Base-by-base conservation (phyloP, 2,888 invertebrate genomes). In the Stenodera caucasica region DNA sequence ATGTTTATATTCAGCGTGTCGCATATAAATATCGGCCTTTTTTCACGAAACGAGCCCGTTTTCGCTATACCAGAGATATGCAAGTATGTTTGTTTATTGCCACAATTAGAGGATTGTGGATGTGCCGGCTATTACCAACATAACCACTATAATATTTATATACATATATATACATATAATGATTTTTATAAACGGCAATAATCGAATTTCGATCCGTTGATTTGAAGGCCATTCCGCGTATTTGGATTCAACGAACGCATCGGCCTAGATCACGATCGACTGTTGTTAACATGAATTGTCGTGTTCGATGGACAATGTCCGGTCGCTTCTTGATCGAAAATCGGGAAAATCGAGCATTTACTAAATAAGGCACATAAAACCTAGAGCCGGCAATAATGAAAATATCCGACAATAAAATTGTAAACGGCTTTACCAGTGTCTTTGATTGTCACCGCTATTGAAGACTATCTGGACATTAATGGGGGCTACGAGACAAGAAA, bases 1-100 rank as follows among this genome's bases (percentile, higher is more conserved):
- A 79, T 80, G 80, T 80, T 76, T 80, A 80, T 80, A 80, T 80
- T 78, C 80, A 77, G 76, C 71, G 76, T 77, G 77, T 77, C 78
- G 76, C 77, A 71, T 76, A 79, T 79, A 79, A 79, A 80, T 79
- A 78, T 74, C 73, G 62, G 62, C 70, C 70, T 73, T 75, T 75
- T 74, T 72, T 67, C 55, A 60, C 63, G 58, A 58, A 61, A 60
- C 66, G 53, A 62, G 66, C 62, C 67, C 68, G 69, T 67, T 70
- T 65, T 23, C 45, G 9, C 45, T 45, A 67, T 61, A 63, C 67
- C 45, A 65, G 68, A 69, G 70, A 73, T 73, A 72, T 72, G 73
- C 71, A 70, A 72, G 70, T 71, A 71, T 68, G 74, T 71, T 71
- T 73, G 70, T 76, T 76, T 76, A 76, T 76, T 74, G 72, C 75